Conservation (phyloP, 1,140 invertebrate species). For the Drosophila subpulchrella region DNA sequence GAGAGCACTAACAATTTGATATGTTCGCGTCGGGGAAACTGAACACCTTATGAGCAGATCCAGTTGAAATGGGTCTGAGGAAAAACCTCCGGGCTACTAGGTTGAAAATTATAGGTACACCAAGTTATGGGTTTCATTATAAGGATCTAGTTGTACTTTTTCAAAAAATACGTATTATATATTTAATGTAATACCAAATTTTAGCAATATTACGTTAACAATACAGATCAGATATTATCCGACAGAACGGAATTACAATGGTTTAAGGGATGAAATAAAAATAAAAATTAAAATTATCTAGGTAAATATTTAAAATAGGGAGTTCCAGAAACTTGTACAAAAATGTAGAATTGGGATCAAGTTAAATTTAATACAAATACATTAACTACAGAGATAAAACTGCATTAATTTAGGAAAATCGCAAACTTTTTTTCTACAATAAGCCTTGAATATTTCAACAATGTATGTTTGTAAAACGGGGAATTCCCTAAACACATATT, state of each 20-base stretch:
- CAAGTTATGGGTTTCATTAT: neutral
- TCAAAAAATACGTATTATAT: neutral
- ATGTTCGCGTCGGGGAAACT: neutral
- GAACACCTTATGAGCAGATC: conserved; percentile 3
- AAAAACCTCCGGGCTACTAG: neutral
- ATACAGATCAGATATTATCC: neutral
- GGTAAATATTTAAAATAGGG: too few relatives aligned
- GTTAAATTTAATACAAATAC: too few relatives aligned
- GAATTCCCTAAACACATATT: neutral
- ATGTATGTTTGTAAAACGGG: neutral
- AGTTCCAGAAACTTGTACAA: too few relatives aligned
- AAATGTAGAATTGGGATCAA: too few relatives aligned
- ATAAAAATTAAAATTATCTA: too few relatives aligned
- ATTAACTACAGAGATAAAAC: neutral
- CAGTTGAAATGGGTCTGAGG: neutral
- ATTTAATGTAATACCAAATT: neutral
- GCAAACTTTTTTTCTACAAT: too few relatives aligned
- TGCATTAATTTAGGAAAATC: neutral
- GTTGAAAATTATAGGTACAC: neutral
- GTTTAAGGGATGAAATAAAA: too few relatives aligned
- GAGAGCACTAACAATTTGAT: conserved; percentile 29
- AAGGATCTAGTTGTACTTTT: neutral
- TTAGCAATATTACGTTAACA: neutral
- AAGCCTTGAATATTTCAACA: too few relatives aligned
- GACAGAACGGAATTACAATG: too few relatives aligned